A percentile compares a stretch with the other conserved stretches of the same genome.
Evolutionary conservation across 2,113 vertebrate genomes (phyloP).

Genomic region (Poeciliopsis turrubarensis): DNA sequence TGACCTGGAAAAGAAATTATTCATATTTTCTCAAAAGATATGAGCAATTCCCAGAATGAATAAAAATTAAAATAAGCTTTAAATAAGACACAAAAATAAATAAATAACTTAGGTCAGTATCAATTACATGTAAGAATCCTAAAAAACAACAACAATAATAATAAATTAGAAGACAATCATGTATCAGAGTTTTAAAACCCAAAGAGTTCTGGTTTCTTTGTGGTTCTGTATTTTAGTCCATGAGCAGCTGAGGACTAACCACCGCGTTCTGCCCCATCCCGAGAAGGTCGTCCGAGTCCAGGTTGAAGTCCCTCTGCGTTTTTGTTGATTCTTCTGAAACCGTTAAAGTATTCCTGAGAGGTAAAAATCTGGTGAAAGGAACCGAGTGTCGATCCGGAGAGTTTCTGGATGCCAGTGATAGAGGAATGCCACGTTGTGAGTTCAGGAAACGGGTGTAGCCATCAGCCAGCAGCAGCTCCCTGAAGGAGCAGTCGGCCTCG

Average conservation of each 20-base stretch:
- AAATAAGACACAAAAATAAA: conserved; percentile 46
- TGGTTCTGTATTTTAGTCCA: conserved; percentile 27
- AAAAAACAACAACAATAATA: conserved; percentile 4
- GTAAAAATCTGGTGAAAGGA: conserved; percentile 74
- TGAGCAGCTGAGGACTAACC: conserved; percentile 68
- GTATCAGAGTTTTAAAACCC: not conserved
- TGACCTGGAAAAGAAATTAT: conserved; percentile 1
- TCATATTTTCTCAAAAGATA: not conserved
- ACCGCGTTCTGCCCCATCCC: conserved; percentile 54
- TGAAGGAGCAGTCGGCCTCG: conserved; percentile 76
- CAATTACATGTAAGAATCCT: not conserved
- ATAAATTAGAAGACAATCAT: conserved; percentile 10
- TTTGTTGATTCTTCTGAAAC: conserved; percentile 16
- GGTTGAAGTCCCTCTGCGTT: conserved; percentile 28
- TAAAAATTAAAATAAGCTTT: conserved; percentile 27
- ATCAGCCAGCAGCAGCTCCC: conserved; percentile 72
- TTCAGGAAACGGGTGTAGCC: conserved; percentile 78
- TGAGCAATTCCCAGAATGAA: not conserved
- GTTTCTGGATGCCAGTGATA: conserved; percentile 69
- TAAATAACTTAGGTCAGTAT: conserved; percentile 53
- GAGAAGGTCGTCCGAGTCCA: conserved; percentile 69
- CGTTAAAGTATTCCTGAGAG: conserved; percentile 53
- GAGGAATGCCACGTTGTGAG: conserved; percentile 52
- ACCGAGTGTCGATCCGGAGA: conserved; percentile 36
- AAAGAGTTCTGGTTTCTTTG: not conserved